A percentile compares a stretch with the other conserved stretches of the same genome.
These are phyloP conservation scores for Anarsia innoxiella DNA, from an alignment of 2,888 invertebrate species.

Conservation along the genomic window DNA sequence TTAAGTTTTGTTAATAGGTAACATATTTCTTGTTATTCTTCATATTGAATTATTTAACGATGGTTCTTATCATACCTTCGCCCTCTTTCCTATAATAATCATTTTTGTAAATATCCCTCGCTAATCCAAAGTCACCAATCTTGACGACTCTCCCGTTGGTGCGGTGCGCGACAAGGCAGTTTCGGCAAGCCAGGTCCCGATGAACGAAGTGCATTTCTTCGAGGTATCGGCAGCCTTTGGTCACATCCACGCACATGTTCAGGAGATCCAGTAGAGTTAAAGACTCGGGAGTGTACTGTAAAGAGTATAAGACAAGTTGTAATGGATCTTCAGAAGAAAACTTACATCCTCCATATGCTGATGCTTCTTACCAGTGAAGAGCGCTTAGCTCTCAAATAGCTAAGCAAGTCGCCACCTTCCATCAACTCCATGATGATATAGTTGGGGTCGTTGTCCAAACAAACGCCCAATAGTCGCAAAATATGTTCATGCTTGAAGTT, in stretches of 20 bases:
- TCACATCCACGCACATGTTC: conserved; percentile 96
- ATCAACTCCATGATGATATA: conserved; percentile 97
- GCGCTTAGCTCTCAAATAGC: conserved; percentile 89
- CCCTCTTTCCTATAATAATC: conserved; percentile 98
- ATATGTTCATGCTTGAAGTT: conserved; percentile 98
- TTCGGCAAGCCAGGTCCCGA: conserved; percentile 95
- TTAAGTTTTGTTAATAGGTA: conserved; percentile 4
- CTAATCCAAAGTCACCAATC: conserved; percentile 97
- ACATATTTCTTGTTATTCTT: no score
- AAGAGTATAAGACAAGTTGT: not conserved
- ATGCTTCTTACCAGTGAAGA: conserved; percentile 77
- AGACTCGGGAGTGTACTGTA: conserved; percentile 76
- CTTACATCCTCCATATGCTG: not conserved
- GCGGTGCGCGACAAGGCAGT: conserved; percentile 91
- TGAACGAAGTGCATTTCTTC: conserved; percentile 99
- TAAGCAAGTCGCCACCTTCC: conserved; percentile 96
- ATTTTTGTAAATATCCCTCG: conserved; percentile 96
- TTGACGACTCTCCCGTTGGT: conserved; percentile 87
- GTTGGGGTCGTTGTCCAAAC: conserved; percentile 93
- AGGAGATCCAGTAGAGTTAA: conserved; percentile 89
- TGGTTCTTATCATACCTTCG: conserved; percentile 63
- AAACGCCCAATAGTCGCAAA: conserved; percentile 92
- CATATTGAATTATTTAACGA: not conserved
- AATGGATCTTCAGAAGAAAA: not conserved
- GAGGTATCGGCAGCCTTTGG: conserved; percentile 94